Percentiles rank a stretch among this genome's conserved stretches.
Conservation (phyloP, 2,113 vertebrate species). For the Phocoena sinus region DNA sequence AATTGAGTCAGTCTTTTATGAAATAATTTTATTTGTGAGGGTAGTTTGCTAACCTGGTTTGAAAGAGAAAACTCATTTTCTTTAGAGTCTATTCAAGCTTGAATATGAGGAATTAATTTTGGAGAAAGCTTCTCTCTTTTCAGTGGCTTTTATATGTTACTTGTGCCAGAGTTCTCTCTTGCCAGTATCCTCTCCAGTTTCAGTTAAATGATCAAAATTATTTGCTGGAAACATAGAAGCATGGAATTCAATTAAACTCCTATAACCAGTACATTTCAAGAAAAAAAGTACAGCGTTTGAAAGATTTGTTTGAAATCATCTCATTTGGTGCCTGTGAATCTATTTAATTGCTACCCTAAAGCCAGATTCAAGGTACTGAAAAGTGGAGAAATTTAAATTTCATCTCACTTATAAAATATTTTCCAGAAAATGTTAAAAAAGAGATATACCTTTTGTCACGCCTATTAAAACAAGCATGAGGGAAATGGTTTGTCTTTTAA, state of each 20-base stretch:
- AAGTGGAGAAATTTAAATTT: slow-evolving; percentile 43
- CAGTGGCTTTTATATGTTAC: slow-evolving; percentile 41
- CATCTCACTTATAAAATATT: slow-evolving; percentile 51
- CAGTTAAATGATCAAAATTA: slow-evolving; percentile 48
- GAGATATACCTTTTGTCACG: slow-evolving; percentile 25
- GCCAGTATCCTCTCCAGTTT: slow-evolving; percentile 33
- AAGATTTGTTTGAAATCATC: slow-evolving; percentile 40
- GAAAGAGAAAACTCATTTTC: slow-evolving; percentile 23
- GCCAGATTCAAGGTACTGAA: slow-evolving; percentile 6
- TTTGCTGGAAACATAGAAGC: not conserved
- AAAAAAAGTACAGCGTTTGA: not conserved
- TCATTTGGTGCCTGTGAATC: slow-evolving; percentile 19
- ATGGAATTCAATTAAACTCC: slow-evolving; percentile 25
- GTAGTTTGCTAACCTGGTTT: slow-evolving; percentile 6
- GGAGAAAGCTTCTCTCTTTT: slow-evolving; percentile 9
- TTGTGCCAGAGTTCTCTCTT: slow-evolving; percentile 22
- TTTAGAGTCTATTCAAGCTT: not conserved
- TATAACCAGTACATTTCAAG: not conserved
- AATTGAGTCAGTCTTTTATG: not conserved
- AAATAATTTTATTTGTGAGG: not conserved
- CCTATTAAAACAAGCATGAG: slow-evolving; percentile 43
- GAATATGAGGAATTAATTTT: slow-evolving; percentile 37
- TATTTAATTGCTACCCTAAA: slow-evolving; percentile 46
- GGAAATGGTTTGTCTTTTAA: slow-evolving; percentile 57
- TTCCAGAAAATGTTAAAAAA: slow-evolving; percentile 55